Conservation (phyloP, 1,140 invertebrate genomes). For the Trialeurodes vaporariorum region DNA sequence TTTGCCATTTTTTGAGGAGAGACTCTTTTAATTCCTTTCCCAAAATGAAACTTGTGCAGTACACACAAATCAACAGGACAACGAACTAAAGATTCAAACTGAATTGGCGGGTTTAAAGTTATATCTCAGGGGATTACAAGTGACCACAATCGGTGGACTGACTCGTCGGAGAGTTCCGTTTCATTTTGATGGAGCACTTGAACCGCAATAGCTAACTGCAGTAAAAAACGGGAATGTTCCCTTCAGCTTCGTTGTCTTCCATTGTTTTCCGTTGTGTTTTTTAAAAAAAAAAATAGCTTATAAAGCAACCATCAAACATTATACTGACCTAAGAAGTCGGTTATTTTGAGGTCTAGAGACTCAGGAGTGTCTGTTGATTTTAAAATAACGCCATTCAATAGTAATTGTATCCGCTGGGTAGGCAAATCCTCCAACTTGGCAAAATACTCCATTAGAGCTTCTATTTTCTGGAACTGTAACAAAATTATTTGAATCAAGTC, state of each 20-base stretch:
- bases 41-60: no score
- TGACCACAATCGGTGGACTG: no score
- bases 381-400: background rate
- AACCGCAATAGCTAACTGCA: background rate
- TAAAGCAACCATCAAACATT: background rate
- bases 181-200: background rate
- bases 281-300: background rate
- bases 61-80: no score
- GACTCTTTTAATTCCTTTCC: no score
- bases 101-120: no score
- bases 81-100: no score
- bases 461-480: slow-evolving; percentile 10
- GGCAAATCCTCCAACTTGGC: slow-evolving; percentile 7
- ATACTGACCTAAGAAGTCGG: slow-evolving; percentile 11
- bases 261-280: background rate
- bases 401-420: background rate
- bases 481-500: background rate
- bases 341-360: slow-evolving; percentile 6
- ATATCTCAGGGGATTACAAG: no score
- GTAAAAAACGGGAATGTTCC: no score
- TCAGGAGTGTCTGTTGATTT: slow-evolving; percentile 9
- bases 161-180: no score
- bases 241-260: no score
- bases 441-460: slow-evolving; percentile 10
- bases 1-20: no score